These are phyloP conservation scores for Lacerta agilis DNA, from an alignment of 2,797 vertebrate genomes.

Conservation along the genomic window DNA sequence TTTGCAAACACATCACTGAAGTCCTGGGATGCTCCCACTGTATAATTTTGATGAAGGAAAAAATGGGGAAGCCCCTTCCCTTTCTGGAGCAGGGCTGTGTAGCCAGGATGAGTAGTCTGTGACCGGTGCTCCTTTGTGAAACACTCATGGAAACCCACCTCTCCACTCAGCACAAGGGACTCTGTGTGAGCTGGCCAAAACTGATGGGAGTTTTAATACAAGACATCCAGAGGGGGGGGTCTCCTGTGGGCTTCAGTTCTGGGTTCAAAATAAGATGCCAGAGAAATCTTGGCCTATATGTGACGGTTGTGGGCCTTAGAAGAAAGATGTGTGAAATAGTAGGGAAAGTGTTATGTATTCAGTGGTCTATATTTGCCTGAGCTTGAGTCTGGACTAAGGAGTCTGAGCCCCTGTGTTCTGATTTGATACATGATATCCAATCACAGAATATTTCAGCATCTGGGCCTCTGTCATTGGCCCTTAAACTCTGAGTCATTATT, in stretches of 20 bases:
- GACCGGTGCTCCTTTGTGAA: neutral
- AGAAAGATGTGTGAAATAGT: neutral
- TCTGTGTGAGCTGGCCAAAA: no score
- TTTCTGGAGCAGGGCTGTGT: neutral
- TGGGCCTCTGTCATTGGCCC: no score
- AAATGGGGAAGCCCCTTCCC: neutral
- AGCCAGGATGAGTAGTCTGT: neutral
- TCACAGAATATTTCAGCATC: no score
- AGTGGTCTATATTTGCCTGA: no score
- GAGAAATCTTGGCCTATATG: neutral
- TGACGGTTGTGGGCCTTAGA: no score
- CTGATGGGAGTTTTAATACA: no score
- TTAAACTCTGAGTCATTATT: no score
- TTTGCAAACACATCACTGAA: neutral
- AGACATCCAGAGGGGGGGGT: no score
- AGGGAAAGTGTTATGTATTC: neutral
- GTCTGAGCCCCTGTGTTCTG: no score
- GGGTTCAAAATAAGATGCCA: neutral
- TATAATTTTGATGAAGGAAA: neutral
- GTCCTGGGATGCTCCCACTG: neutral
- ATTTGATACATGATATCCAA: no score
- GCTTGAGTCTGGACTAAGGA: no score
- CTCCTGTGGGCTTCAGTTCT: neutral
- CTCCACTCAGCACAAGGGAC: neutral
- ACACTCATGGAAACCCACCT: neutral